Conservation (phyloP, 2,888 invertebrate genomes). For the Dinocampus coccinellae region DNA sequence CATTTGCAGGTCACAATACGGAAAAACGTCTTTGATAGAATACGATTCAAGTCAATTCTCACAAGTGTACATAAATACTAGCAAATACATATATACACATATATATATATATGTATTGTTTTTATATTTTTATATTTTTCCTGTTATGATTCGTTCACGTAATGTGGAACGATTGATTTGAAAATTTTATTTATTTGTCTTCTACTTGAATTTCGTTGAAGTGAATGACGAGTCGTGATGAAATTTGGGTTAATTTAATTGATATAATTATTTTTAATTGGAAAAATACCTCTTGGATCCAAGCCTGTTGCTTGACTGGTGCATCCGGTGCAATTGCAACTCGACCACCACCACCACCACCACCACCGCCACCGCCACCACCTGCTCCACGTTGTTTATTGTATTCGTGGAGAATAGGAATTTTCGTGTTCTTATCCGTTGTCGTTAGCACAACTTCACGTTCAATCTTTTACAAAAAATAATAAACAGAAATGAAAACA, state of each 20-base stretch:
- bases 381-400: conserved; percentile 71
- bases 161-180: not conserved
- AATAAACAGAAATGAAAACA: not conserved
- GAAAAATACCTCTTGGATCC: conserved; percentile 73
- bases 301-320: conserved; percentile 80
- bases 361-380: conserved; percentile 69
- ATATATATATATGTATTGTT: not conserved
- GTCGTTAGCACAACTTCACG: conserved; percentile 82
- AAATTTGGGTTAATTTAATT: not conserved
- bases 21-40: not conserved
- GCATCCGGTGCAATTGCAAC: conserved; percentile 81
- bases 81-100: not conserved
- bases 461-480: conserved; percentile 76
- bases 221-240: not conserved
- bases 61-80: not conserved
- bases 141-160: too few species aligned
- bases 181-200: not conserved
- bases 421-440: conserved; percentile 83
- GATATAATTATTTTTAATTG: not conserved
- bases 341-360: too few species aligned
- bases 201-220: not conserved
- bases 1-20: not conserved
- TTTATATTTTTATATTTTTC: too few species aligned
- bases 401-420: conserved; percentile 82
- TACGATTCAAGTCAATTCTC: not conserved